A percentile compares a stretch with the other conserved stretches of the same genome.
Evolutionary conservation across 2,113 vertebrate species (phyloP).

Genomic region (Percina caprodes): DNA sequence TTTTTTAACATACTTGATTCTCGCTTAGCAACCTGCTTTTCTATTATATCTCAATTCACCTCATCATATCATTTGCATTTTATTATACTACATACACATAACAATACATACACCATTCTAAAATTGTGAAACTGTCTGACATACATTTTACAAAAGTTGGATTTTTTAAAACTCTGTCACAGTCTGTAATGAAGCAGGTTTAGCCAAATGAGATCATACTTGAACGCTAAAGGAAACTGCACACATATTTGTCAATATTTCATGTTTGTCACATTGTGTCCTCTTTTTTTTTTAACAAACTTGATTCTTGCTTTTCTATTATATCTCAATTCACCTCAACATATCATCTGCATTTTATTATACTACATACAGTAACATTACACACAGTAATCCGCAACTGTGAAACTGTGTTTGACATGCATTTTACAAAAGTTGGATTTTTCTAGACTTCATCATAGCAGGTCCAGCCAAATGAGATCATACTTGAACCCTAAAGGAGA

Average conservation of each 20-base stretch:
- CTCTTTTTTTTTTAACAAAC: background rate
- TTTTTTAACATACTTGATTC: background rate
- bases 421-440: conserved; percentile 46
- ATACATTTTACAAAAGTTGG: conserved; percentile 31
- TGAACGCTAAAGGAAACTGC: background rate
- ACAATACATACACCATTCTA: background rate
- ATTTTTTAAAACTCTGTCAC: conserved; percentile 50
- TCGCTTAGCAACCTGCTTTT: background rate
- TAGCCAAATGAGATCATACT: conserved; percentile 45
- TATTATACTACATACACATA: background rate
- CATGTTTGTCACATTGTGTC: conserved; percentile 56
- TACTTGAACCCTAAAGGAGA: conserved; percentile 16
- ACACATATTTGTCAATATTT: conserved; percentile 5
- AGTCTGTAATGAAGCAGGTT: conserved; percentile 23
- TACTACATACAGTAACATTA: background rate
- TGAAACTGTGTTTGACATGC: conserved; percentile 21
- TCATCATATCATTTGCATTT: background rate
- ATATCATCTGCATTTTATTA: conserved; percentile 1
- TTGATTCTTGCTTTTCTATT: background rate
- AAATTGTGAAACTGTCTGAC: conserved; percentile 20
- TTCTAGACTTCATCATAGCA: conserved; percentile 39
- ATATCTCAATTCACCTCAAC: background rate
- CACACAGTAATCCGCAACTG: background rate
- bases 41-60: background rate
- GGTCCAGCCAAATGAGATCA: conserved; percentile 45